These are phyloP conservation scores for Hylaea fasciaria DNA, from an alignment of 2,888 invertebrate species.

Conservation along the genomic window DNA sequence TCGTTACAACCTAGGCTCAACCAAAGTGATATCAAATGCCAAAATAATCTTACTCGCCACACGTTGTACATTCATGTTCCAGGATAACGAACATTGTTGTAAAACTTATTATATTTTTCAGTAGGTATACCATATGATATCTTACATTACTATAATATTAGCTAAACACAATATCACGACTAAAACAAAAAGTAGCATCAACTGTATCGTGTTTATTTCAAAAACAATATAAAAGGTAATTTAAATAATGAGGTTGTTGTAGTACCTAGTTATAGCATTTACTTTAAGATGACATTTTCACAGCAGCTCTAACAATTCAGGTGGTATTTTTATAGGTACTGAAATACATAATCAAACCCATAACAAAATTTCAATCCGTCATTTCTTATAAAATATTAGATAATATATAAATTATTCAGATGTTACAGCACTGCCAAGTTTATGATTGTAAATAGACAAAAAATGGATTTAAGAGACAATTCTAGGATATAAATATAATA, in stretches of 20 bases:
- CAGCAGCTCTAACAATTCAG: too few relatives aligned
- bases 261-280: slow-evolving; percentile 31
- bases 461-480: slow-evolving; percentile 52
- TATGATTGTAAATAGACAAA: slow-evolving; percentile 58
- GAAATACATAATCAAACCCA: neutral
- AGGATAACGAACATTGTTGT: neutral
- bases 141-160: too few relatives aligned
- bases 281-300: slow-evolving; percentile 23
- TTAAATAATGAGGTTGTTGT: slow-evolving; percentile 35
- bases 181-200: too few relatives aligned
- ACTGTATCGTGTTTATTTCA: neutral
- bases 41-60: slow-evolving; percentile 20
- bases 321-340: too few relatives aligned
- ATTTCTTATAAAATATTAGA: slow-evolving; percentile 51
- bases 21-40: slow-evolving; percentile 26
- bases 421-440: slow-evolving; percentile 80
- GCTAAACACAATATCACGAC: too few relatives aligned
- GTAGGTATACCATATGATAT: too few relatives aligned
- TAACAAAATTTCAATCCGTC: slow-evolving; percentile 40
- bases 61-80: slow-evolving; percentile 1
- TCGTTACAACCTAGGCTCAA: slow-evolving; percentile 11
- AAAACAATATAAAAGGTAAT: slow-evolving; percentile 2
- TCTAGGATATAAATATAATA: slow-evolving; percentile 51
- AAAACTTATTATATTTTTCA: too few relatives aligned
- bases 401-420: slow-evolving; percentile 56